Evolutionary conservation across 2,888 invertebrate genomes (phyloP), one percentile per base, ranked within the genome.

Genomic region (Clivina fossor): DNA sequence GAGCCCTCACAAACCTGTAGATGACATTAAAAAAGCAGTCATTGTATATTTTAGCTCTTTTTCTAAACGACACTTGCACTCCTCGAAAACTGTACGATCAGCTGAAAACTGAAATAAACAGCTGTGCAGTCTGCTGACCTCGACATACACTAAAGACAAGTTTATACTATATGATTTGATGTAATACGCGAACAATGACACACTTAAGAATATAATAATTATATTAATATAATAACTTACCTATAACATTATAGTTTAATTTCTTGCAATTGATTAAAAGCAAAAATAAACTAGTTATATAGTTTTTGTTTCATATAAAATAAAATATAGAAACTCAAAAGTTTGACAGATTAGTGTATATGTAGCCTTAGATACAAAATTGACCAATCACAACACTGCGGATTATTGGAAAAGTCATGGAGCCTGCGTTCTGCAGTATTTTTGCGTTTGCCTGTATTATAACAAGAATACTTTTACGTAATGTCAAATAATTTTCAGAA

Each of bases 61-160:
- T 28, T 35, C 46, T 20, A 58, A 44, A 55, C 49, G 44, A 55
- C 58, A 55, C 55, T 57, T 37, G 47, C 44, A 58, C 48, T 46
- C 54, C 44, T 32, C 37, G 33, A 33, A 53, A 53, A 16, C 35
- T 19, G 28, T 35, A 51, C 51, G 47, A 56, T 59, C 59, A 59
- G 59, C 59, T 59, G 59, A 53, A 56, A 59, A 56, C 59, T 59
- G 57, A 59, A 59, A 59, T 59, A 59, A 59, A 59, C 59, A 59
- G 59, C 59, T 59, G 59, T 53, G 53, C 44, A 44, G 44, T 43
- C 51, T 51, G 51, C 51, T 59, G 59, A 59, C 59, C 59, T 57
- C 59, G 56, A 58, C 51, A 22, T 40, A 41, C 18, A 50, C 28
- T 50, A 50, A 41, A 30, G 33, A 22, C 33, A n/a, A 19, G 24